phyloP scores from a whole-genome alignment of 2,888 invertebrate species.

The Saturnia pavonia region DNA sequence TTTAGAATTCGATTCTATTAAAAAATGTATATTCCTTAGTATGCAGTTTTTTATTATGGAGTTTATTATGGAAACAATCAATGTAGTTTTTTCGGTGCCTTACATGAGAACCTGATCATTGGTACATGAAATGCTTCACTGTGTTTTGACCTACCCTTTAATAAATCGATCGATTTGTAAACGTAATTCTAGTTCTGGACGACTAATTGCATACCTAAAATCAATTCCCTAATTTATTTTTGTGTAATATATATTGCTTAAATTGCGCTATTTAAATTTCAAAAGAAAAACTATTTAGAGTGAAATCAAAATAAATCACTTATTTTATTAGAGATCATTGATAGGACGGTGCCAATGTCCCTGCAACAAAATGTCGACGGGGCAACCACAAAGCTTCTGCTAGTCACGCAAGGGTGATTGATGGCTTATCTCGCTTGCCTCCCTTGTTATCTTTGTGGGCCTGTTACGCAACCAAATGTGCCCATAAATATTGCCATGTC shows the following conservation, averaged over 20 bases:
- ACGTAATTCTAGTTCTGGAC: background rate
- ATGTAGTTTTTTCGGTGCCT: too few species aligned
- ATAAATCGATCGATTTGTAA: background rate
- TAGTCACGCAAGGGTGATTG: conserved; percentile 69
- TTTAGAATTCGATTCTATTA: too few species aligned
- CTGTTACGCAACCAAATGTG: conserved; percentile 57
- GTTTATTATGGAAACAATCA: too few species aligned
- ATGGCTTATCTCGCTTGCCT: conserved; percentile 48
- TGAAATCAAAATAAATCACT: conserved; percentile 11
- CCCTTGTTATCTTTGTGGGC: conserved; percentile 51
- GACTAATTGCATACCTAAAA: background rate
- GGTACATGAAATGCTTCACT: background rate
- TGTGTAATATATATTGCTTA: background rate
- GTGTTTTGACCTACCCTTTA: background rate
- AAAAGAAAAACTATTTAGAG: background rate
- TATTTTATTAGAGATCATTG: conserved; percentile 41
- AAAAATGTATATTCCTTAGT: too few species aligned
- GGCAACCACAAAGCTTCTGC: conserved; percentile 61
- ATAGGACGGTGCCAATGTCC: conserved; percentile 53
- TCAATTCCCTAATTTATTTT: background rate
- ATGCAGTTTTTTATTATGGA: too few species aligned
- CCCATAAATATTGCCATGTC: conserved; percentile 43
- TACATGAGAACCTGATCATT: too few species aligned
- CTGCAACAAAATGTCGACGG: conserved; percentile 50
- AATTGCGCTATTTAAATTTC: background rate